Percentiles rank a stretch among this genome's conserved stretches.
These are phyloP conservation scores for Macrosteles quadrilineatus DNA, from an alignment of 1,140 invertebrate species.

Conservation along the genomic window DNA sequence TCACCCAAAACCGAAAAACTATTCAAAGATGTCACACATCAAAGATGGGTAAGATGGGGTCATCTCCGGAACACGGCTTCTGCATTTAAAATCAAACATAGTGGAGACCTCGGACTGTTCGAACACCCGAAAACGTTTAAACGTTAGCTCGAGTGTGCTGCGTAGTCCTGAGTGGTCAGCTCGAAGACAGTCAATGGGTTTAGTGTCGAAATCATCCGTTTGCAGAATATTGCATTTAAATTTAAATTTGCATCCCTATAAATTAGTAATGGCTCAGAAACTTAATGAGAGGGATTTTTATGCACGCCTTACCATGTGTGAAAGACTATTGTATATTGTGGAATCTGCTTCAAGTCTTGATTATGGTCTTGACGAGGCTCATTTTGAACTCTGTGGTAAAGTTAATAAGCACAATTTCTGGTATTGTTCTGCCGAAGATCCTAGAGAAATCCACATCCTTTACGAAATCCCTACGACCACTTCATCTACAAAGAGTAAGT, in stretches of 20 bases:
- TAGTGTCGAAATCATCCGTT: background rate
- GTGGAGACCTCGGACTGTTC: background rate
- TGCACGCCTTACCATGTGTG: too few species aligned
- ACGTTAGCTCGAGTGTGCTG: too few species aligned
- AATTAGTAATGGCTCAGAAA: background rate
- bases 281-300: background rate
- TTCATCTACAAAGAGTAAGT: too few species aligned
- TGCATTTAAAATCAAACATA: too few species aligned
- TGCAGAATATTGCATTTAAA: too few species aligned
- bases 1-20: background rate
- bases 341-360: slow-evolving; percentile 1
- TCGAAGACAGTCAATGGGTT: background rate
- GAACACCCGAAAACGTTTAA: background rate
- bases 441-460: background rate
- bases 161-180: background rate
- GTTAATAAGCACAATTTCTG: background rate
- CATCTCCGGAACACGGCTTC: too few species aligned
- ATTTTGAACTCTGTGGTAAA: background rate
- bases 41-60: background rate
- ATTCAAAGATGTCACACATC: background rate
- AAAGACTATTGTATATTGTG: background rate
- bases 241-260: too few species aligned
- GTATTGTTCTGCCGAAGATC: background rate
- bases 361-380: background rate
- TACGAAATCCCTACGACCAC: too few species aligned